phyloP scores from a whole-genome alignment of 2,113 vertebrate species.

The Podarcis cretensis region DNA sequence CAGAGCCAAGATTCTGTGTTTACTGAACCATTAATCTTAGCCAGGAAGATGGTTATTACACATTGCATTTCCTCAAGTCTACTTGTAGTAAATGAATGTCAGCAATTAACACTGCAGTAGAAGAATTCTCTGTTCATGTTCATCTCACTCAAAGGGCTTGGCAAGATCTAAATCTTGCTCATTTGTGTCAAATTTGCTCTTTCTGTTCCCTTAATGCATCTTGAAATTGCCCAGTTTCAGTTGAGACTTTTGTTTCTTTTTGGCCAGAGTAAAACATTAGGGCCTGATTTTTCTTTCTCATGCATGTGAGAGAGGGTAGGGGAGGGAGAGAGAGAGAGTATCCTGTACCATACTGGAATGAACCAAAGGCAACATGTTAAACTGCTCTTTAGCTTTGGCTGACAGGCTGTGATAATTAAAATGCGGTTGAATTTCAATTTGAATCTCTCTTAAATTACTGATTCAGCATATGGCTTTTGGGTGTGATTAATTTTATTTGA shows the following conservation, averaged over 20 bases:
- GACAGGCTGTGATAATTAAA: neutral
- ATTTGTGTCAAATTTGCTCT: neutral
- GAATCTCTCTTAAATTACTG: neutral
- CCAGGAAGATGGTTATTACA: neutral
- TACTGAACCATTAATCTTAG: neutral
- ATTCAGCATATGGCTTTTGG: neutral
- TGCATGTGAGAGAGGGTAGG: too few species aligned
- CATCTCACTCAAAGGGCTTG: neutral
- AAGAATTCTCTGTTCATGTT: neutral
- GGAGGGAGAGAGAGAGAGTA: too few species aligned
- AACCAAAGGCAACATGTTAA: accelerated
- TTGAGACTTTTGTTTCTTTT: neutral
- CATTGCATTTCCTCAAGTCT: neutral
- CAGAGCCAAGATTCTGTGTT: neutral
- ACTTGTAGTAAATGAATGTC: neutral
- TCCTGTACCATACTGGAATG: neutral
- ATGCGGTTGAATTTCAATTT: neutral
- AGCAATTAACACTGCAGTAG: neutral
- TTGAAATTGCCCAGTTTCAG: neutral
- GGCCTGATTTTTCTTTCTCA: neutral
- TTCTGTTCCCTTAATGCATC: neutral
- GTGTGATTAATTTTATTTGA: conserved; percentile 12
- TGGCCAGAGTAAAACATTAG: neutral
- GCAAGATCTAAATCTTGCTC: neutral
- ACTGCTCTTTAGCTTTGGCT: neutral